Conservation (phyloP, 2,797 vertebrate species). For the Cyprinella venusta region DNA sequence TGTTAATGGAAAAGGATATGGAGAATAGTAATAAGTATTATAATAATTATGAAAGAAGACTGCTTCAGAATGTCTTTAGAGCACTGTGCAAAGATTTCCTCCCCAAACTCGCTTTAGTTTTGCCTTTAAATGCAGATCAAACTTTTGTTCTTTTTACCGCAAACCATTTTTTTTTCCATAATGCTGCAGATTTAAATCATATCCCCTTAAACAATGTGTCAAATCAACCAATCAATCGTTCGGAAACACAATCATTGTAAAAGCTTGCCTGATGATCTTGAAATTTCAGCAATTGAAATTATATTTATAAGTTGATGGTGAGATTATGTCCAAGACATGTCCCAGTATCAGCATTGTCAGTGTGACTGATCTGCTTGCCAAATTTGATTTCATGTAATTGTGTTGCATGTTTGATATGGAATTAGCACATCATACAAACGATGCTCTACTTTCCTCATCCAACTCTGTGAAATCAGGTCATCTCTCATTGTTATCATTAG, state of each 20-base stretch:
- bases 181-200: slow-evolving; percentile 70
- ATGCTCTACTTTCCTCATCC: slow-evolving; percentile 26
- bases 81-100: slow-evolving; percentile 80
- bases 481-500: slow-evolving; percentile 24
- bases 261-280: slow-evolving; percentile 62
- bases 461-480: slow-evolving; percentile 28
- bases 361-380: slow-evolving; percentile 51
- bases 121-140: slow-evolving; percentile 73
- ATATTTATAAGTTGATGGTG: slow-evolving; percentile 49
- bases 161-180: slow-evolving; percentile 72
- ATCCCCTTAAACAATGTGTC: slow-evolving; percentile 60
- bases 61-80: slow-evolving; percentile 82
- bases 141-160: slow-evolving; percentile 65
- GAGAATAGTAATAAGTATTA: slow-evolving; percentile 80
- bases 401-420: slow-evolving; percentile 32
- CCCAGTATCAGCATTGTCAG: slow-evolving; percentile 40
- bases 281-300: slow-evolving; percentile 24
- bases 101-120: slow-evolving; percentile 76
- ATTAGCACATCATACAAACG: slow-evolving; percentile 31
- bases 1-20: slow-evolving; percentile 73
- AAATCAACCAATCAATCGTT: slow-evolving; percentile 49
- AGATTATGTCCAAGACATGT: slow-evolving; percentile 52
- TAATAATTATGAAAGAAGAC: slow-evolving; percentile 81
- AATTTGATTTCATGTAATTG: slow-evolving; percentile 36
- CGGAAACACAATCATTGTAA: slow-evolving; percentile 58